Evolutionary conservation across 2,797 vertebrate genomes (phyloP), one percentile per base, ranked within the genome.

Genomic region (Trichosurus vulpecula): DNA sequence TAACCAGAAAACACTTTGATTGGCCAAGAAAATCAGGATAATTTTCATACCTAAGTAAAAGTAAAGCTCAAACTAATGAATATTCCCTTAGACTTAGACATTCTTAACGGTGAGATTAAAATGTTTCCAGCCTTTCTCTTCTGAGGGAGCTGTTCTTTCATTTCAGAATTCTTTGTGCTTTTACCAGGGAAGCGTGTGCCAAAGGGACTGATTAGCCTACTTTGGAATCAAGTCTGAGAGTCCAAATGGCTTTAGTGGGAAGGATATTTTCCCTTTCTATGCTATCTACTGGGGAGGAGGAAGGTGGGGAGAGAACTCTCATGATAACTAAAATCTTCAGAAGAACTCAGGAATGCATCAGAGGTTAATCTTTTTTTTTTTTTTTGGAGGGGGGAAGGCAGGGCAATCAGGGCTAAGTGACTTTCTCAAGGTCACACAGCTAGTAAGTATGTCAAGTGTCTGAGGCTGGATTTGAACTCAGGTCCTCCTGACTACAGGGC

Each of bases 131-230:
- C 2, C 6, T 87, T 66, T 96, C 90, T 92, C 53, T 57, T 95
- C 54, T 95, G 47, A 94, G 25, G 93, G 22, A 66, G 51, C 41
- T 94, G 92, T 54, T 51, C 25, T 31, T n/a, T 56, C 52, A 92
- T 90, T 94, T 96, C 92, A 66, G 92, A 96, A 94, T 74, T 61
- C 92, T 61, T 13, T 54, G 29, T 55, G 54, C 41, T 53, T 92
- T 96, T 54, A 92, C 52, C 66, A 94, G 92, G 22, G 56, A 31
- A 35, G 57, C 95, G 51, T 54, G 27, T 27, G 16, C 93, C n/a
- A 91, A 41, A 56, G 54, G 56, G 74, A 92, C 81, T 6, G 58
- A 54, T 25, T 41, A 25, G 66, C n/a, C n/a, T 25, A 81, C 66
- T 81, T 81, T 31, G 66, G n/a, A 81, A 81, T 47, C 19, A 22